Percentiles rank a stretch among this genome's conserved stretches.
Conservation (phyloP, 2,797 vertebrate species). For the Siniperca scherzeri region DNA sequence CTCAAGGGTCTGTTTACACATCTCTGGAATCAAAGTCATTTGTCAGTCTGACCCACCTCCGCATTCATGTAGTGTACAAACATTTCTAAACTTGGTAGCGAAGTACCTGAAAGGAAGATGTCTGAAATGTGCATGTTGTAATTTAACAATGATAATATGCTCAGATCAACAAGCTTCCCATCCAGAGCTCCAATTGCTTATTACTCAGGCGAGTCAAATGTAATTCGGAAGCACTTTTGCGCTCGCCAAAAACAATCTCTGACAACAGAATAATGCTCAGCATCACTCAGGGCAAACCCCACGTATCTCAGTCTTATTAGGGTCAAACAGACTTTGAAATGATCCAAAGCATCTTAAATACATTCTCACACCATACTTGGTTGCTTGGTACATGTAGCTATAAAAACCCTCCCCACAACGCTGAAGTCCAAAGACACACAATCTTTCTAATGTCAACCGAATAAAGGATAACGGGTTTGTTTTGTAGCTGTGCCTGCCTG, state of each 20-base stretch:
- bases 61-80: constrained; percentile 35
- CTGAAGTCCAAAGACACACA: constrained; percentile 10
- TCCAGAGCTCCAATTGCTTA: not conserved
- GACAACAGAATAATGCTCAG: not conserved
- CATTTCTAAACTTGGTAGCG: constrained; percentile 17
- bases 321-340: constrained; percentile 5
- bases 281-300: not conserved
- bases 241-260: not conserved
- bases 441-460: not conserved
- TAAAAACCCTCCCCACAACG: not conserved
- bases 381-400: constrained; percentile 22
- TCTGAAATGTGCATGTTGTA: constrained; percentile 10
- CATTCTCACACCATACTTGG: constrained; percentile 21
- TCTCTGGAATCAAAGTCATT: constrained; percentile 15
- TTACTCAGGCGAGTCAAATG: not conserved
- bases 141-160: not conserved
- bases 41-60: constrained; percentile 7
- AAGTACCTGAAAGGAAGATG: not conserved
- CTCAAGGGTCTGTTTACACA: not conserved
- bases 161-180: constrained; percentile 8
- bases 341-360: constrained; percentile 31
- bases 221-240: not conserved
- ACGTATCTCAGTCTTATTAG: not conserved
- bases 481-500: not conserved
- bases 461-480: constrained; percentile 18